These are phyloP conservation scores for Gymnosoma rotundatum DNA, from an alignment of 2,888 invertebrate species.

Conservation along the genomic window DNA sequence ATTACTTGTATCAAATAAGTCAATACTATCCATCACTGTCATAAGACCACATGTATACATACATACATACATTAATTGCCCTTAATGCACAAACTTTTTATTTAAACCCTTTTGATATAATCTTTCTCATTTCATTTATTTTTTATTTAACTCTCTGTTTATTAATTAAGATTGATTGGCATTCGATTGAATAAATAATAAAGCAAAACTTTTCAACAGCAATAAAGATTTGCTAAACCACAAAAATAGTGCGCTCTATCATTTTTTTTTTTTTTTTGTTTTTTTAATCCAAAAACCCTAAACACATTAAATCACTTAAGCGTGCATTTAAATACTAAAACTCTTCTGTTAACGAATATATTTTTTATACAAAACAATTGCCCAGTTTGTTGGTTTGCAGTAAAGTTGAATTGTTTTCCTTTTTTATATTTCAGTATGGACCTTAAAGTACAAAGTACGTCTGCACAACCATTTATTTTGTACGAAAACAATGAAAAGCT, in stretches of 20 bases:
- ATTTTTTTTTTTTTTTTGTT: slow-evolving; percentile 7
- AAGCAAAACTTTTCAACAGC: not conserved
- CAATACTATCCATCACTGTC: not conserved
- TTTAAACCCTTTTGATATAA: not conserved
- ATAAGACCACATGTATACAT: not conserved
- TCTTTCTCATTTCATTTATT: not conserved
- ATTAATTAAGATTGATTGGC: slow-evolving; percentile 37
- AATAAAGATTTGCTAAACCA: slow-evolving; percentile 26
- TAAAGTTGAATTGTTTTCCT: slow-evolving; percentile 25
- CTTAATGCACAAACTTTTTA: not conserved
- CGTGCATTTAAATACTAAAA: slow-evolving; percentile 21
- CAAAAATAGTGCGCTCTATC: slow-evolving; percentile 14
- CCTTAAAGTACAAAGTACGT: slow-evolving; percentile 35
- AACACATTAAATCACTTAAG: slow-evolving; percentile 51
- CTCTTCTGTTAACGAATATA: slow-evolving; percentile 1
- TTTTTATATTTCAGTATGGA: slow-evolving; percentile 59
- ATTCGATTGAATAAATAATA: slow-evolving; percentile 19
- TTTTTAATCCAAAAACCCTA: slow-evolving; percentile 17
- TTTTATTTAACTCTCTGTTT: not conserved
- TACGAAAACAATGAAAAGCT: slow-evolving; percentile 66
- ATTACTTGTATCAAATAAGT: not conserved
- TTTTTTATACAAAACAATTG: slow-evolving; percentile 32
- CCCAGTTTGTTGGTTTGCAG: slow-evolving; percentile 49
- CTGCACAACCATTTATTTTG: slow-evolving; percentile 56
- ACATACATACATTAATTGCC: not conserved